Conservation (phyloP, 2,797 vertebrate genomes). For the Pantherophis vulpinus region DNA sequence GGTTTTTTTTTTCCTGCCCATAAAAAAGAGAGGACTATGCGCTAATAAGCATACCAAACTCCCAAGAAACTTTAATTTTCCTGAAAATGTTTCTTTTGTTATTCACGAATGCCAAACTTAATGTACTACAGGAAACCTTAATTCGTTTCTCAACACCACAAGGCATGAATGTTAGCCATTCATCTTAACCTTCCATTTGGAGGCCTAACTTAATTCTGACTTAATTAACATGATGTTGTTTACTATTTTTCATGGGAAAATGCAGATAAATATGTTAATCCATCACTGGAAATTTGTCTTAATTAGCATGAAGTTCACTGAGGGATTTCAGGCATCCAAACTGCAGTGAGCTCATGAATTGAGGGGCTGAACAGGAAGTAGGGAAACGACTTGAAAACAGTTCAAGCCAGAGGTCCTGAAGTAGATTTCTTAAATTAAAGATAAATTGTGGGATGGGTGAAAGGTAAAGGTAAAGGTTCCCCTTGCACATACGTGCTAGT, state of each 20-base stretch:
- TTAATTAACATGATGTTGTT: conserved; percentile 57
- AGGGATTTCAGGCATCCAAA: conserved; percentile 27
- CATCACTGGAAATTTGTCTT: conserved; percentile 54
- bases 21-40: neutral
- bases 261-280: conserved; percentile 56
- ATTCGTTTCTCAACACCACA: conserved; percentile 10
- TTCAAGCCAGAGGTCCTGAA: neutral
- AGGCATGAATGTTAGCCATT: conserved; percentile 37
- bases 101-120: neutral
- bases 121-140: conserved; percentile 21
- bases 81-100: conserved; percentile 26
- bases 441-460: neutral
- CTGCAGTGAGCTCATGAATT: conserved; percentile 14
- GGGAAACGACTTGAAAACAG: conserved; percentile 3
- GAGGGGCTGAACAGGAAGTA: neutral
- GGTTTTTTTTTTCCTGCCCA: neutral
- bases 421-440: conserved; percentile 14
- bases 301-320: conserved; percentile 40
- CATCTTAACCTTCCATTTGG: conserved; percentile 50
- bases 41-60: neutral
- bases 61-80: conserved; percentile 5
- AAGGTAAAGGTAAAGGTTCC: neutral
- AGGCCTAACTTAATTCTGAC: conserved; percentile 55
- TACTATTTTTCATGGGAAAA: conserved; percentile 50
- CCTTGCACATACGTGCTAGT: no score